Percentiles rank a stretch among this genome's conserved stretches.
Conservation (phyloP, 2,888 invertebrate genomes). For the Aplocera efformata region DNA sequence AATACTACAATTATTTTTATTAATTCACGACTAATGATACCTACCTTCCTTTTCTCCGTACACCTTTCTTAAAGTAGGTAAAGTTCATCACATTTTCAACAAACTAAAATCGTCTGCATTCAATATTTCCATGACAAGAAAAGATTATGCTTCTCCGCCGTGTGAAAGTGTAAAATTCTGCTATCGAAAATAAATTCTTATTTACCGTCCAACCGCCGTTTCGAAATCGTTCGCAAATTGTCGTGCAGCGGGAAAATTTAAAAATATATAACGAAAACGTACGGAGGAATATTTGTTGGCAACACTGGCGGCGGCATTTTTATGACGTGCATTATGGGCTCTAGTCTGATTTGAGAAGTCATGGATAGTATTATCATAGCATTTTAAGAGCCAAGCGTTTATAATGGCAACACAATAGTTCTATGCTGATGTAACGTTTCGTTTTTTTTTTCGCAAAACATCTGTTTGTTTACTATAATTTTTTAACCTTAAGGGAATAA, state of each 20-base stretch:
- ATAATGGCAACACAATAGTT: no score
- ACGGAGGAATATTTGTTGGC: slow-evolving; percentile 21
- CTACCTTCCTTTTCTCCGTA: no score
- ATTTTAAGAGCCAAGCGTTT: no score
- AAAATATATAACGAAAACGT: slow-evolving; percentile 27
- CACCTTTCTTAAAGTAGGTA: no score
- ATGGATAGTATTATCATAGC: neutral
- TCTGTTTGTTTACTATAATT: no score
- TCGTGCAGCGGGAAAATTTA: slow-evolving; percentile 26
- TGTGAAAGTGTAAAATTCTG: slow-evolving; percentile 25
- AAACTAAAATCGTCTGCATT: slow-evolving; percentile 12
- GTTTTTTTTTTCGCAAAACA: no score
- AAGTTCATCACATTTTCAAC: neutral
- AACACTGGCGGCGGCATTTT: slow-evolving; percentile 20
- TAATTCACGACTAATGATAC: no score
- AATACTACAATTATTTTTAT: no score
- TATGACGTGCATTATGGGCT: slow-evolving; percentile 19
- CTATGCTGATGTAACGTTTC: no score
- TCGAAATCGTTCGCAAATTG: slow-evolving; percentile 33
- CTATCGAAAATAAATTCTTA: slow-evolving; percentile 33
- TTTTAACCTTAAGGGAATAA: no score
- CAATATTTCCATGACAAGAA: slow-evolving; percentile 22
- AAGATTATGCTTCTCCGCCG: slow-evolving; percentile 19
- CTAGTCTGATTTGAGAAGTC: slow-evolving; percentile 13
- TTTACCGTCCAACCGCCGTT: slow-evolving; percentile 27